Percentiles rank a stretch among this genome's conserved stretches.
phyloP scores from a whole-genome alignment of 2,797 vertebrate species.

The Naso thynnoides region DNA sequence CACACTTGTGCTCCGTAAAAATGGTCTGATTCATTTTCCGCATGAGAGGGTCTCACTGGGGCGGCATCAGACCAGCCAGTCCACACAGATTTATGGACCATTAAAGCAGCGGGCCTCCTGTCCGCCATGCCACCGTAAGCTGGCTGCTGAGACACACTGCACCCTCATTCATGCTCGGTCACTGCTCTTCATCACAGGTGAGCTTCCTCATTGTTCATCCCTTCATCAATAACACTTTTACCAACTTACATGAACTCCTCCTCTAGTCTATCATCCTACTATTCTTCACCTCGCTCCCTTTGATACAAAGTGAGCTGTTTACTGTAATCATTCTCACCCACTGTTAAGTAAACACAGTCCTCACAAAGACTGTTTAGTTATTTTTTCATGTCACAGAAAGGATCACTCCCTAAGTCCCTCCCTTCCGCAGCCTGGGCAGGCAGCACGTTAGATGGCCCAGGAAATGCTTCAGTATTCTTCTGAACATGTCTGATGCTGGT shows the following conservation, averaged over 20 bases:
- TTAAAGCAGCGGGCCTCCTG: slow-evolving; percentile 95
- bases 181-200: slow-evolving; percentile 68
- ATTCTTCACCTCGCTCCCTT: slow-evolving; percentile 41
- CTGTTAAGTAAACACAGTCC: slow-evolving; percentile 33
- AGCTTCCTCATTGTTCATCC: slow-evolving; percentile 74
- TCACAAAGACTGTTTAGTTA: slow-evolving; percentile 20
- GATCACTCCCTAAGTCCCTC: slow-evolving; percentile 23
- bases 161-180: slow-evolving; percentile 75
- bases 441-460: slow-evolving; percentile 32
- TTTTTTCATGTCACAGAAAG: slow-evolving; percentile 32
- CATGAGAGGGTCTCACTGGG: slow-evolving; percentile 95
- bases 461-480: slow-evolving; percentile 43
- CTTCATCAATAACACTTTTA: slow-evolving; percentile 74
- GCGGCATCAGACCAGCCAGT: slow-evolving; percentile 87
- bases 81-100: slow-evolving; percentile 97
- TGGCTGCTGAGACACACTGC: slow-evolving; percentile 75
- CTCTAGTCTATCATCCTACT: slow-evolving; percentile 65
- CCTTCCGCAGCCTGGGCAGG: slow-evolving; percentile 20
- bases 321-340: slow-evolving; percentile 35
- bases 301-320: slow-evolving; percentile 40
- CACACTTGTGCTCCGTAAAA: slow-evolving; percentile 89
- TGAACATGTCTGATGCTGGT: slow-evolving; percentile 65
- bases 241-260: slow-evolving; percentile 71
- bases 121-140: slow-evolving; percentile 79
- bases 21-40: slow-evolving; percentile 95